Evolutionary conservation across 2,113 vertebrate genomes (phyloP).

Genomic region (Odocoileus hemionus): DNA sequence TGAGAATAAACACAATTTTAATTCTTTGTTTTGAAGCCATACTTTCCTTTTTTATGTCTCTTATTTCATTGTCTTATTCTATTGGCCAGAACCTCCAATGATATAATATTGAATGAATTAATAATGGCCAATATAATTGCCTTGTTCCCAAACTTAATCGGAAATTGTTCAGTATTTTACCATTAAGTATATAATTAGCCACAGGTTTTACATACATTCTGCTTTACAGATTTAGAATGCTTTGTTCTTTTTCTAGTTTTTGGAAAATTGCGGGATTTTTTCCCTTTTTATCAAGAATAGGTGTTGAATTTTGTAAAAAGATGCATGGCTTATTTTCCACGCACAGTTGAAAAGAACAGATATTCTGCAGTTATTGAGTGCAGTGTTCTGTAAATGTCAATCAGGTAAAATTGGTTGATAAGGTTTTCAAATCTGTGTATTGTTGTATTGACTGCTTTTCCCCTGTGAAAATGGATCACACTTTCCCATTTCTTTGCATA

Average conservation of each 20-base stretch:
- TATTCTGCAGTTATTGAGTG: neutral
- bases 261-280: neutral
- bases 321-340: neutral
- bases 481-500: neutral
- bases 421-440: neutral
- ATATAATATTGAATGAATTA: neutral
- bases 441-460: neutral
- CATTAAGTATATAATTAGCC: neutral
- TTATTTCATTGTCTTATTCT: neutral
- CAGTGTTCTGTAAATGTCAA: neutral
- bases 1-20: slow-evolving; percentile 3
- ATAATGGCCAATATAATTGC: neutral
- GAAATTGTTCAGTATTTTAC: neutral
- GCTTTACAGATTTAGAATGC: neutral
- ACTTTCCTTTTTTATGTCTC: neutral
- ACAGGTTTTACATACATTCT: neutral
- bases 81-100: neutral
- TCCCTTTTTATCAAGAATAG: neutral
- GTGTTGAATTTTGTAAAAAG: neutral
- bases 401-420: neutral
- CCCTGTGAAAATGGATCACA: neutral
- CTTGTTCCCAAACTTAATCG: neutral
- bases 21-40: neutral
- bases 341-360: neutral
- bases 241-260: slow-evolving; percentile 6